Conservation (phyloP, 2,113 vertebrate genomes). For the Bubo blakistoni region DNA sequence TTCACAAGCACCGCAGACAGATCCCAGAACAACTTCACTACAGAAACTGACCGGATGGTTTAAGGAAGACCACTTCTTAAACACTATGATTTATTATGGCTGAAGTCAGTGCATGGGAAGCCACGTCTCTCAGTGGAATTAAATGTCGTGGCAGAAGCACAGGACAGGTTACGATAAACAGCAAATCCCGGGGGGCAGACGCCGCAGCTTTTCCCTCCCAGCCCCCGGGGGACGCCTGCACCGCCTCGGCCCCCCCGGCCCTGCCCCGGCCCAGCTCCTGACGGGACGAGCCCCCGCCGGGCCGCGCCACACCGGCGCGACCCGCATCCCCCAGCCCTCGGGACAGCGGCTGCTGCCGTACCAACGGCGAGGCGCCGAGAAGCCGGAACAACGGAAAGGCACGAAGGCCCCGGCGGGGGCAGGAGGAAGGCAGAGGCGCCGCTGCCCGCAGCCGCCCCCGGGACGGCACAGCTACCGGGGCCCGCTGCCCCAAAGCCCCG, state of each 20-base stretch:
- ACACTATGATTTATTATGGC: accelerated
- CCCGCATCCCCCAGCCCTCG: neutral
- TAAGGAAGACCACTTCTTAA: neutral
- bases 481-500: neutral
- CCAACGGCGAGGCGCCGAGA: accelerated
- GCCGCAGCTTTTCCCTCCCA: neutral
- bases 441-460: neutral
- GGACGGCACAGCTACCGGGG: no score
- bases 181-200: no score
- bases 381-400: neutral
- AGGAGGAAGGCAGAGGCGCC: neutral
- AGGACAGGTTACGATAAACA: no score
- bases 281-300: neutral
- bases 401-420: neutral
- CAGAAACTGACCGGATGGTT: neutral
- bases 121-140: accelerated
- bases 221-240: no score
- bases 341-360: accelerated
- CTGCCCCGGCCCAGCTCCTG: neutral
- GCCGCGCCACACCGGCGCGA: neutral
- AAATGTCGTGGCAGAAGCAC: neutral
- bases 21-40: accelerated
- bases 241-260: neutral
- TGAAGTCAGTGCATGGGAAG: neutral
- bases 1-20: neutral